A percentile compares a stretch with the other conserved stretches of the same genome.
Conservation (phyloP, 2,113 vertebrate genomes). For the Morone saxatilis region DNA sequence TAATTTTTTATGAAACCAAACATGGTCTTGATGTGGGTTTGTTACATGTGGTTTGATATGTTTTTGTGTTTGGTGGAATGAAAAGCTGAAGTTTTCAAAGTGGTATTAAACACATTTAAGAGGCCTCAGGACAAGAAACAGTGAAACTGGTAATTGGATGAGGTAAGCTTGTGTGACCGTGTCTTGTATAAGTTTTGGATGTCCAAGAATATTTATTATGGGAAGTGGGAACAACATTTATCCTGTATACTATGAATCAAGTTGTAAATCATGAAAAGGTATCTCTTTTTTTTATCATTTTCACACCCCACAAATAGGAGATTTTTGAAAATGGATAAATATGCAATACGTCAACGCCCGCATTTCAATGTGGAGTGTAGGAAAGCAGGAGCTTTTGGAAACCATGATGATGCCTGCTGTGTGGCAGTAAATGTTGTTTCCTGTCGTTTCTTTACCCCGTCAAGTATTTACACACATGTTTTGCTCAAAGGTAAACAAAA, state of each 20-base stretch:
- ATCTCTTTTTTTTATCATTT: background rate
- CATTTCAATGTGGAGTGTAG: background rate
- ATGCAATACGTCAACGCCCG: background rate
- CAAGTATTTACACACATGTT: constrained; percentile 37
- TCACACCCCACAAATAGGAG: background rate
- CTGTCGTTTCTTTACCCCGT: constrained; percentile 33
- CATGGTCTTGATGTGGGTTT: constrained; percentile 75
- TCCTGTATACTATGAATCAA: background rate
- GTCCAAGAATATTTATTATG: background rate
- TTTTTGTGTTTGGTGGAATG: constrained; percentile 66
- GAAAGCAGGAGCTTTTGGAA: background rate
- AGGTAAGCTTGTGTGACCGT: constrained; percentile 28
- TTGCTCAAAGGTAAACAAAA: constrained; percentile 13
- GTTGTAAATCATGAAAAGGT: background rate
- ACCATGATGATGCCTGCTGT: constrained; percentile 32
- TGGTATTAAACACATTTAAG: constrained; percentile 55
- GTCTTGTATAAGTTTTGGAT: constrained; percentile 17
- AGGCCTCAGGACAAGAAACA: constrained; percentile 55
- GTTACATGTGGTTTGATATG: constrained; percentile 77
- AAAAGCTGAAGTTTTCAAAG: constrained; percentile 54
- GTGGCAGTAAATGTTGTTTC: constrained; percentile 26
- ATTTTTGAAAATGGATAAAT: background rate
- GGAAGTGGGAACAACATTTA: background rate
- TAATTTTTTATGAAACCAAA: constrained; percentile 79
- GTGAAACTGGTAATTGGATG: constrained; percentile 35